phyloP scores from a whole-genome alignment of 2,113 vertebrate species.

The Rallus limicola region DNA sequence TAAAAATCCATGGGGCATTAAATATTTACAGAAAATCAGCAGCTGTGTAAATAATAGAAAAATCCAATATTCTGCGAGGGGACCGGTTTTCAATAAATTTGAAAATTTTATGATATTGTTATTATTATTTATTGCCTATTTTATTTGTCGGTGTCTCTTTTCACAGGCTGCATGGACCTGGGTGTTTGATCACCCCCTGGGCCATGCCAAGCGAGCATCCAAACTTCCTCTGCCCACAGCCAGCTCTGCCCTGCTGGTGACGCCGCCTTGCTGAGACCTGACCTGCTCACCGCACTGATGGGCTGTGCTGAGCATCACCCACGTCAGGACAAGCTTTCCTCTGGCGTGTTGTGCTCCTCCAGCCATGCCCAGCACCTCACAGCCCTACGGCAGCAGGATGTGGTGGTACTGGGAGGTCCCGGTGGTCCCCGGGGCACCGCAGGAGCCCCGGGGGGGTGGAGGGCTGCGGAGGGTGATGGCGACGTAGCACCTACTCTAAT shows the following conservation, averaged over 20 bases:
- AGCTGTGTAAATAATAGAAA: slow-evolving; percentile 65
- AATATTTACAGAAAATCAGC: slow-evolving; percentile 70
- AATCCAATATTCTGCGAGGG: slow-evolving; percentile 33
- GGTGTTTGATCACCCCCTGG: not conserved
- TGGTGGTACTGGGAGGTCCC: accelerated
- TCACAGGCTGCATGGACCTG: not conserved
- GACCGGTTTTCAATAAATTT: slow-evolving; percentile 62
- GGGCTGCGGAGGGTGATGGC: slow-evolving; percentile 3
- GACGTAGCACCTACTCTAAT: slow-evolving; percentile 33
- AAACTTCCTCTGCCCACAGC: not conserved
- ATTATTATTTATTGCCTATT: slow-evolving; percentile 71
- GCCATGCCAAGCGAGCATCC: not conserved
- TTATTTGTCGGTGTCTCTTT: slow-evolving; percentile 43
- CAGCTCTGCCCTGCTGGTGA: accelerated
- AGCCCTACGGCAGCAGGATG: accelerated
- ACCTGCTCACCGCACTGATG: accelerated
- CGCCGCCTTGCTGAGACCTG: not conserved
- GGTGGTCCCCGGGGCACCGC: not conserved
- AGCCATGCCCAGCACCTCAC: not conserved
- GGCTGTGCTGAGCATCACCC: accelerated
- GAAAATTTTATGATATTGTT: slow-evolving; percentile 71
- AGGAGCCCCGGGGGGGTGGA: not conserved
- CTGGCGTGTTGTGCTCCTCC: accelerated
- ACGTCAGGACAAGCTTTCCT: accelerated
- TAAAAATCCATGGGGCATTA: slow-evolving; percentile 68